Evolutionary conservation across 2,888 invertebrate genomes (phyloP).

Genomic region (Hoplodrina blanda): DNA sequence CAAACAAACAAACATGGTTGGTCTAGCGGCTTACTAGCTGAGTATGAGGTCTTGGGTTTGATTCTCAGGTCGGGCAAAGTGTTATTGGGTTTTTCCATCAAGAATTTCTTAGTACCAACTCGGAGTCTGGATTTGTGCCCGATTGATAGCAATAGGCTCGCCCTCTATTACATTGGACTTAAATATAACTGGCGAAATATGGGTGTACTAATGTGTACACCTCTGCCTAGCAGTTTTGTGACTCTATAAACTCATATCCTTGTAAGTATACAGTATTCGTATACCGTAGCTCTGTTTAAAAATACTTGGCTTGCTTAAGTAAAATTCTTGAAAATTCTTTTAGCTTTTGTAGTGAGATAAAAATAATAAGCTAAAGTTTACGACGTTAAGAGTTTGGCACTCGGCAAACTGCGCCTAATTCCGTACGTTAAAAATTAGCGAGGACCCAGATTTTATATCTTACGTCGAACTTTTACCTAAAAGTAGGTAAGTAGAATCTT

Average conservation of each 20-base stretch:
- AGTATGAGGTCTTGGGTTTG: too few species aligned
- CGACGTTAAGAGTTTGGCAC: slow-evolving; percentile 56
- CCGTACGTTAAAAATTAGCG: slow-evolving; percentile 57
- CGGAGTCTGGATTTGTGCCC: too few species aligned
- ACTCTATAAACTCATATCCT: slow-evolving; percentile 5
- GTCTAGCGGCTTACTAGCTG: too few species aligned
- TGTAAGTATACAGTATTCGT: not conserved
- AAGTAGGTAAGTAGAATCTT: slow-evolving; percentile 29
- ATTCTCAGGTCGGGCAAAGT: too few species aligned
- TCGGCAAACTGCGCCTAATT: slow-evolving; percentile 58
- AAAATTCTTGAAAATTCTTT: slow-evolving; percentile 43
- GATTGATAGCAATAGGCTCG: too few species aligned
- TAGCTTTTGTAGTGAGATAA: slow-evolving; percentile 51
- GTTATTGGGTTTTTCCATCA: too few species aligned
- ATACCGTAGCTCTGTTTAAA: slow-evolving; percentile 21
- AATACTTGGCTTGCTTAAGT: slow-evolving; percentile 43
- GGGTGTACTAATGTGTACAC: too few species aligned
- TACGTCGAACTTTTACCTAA: slow-evolving; percentile 46
- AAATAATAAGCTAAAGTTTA: slow-evolving; percentile 61
- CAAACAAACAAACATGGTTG: too few species aligned
- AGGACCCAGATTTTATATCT: slow-evolving; percentile 50
- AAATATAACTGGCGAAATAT: too few species aligned
- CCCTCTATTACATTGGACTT: too few species aligned
- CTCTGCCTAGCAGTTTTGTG: not conserved
- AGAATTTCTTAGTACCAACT: too few species aligned